Evolutionary conservation across 2,888 invertebrate species (phyloP), one percentile per base, ranked within the genome.

Genomic region (Oegoconia quadripuncta): DNA sequence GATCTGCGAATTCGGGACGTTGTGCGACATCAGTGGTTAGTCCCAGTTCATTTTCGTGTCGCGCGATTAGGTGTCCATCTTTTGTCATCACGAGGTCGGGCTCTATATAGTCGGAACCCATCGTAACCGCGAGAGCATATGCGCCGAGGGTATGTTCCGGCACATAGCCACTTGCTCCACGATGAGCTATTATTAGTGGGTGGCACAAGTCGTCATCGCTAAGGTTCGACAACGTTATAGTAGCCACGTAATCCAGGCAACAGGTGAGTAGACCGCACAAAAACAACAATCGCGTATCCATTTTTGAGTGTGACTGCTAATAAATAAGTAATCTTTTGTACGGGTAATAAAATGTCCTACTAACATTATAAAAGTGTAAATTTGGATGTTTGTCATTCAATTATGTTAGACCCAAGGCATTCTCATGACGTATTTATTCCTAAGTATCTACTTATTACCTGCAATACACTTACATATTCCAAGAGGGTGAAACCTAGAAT

Each of bases 81-180:
- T 65, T 72, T 1, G 84, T 83, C 65, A 80, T 81, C 2, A 86
- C 86, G 22, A 86, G 62, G 41, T 86, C 86, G 1, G 86, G 86
- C 44, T 87, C 86, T 0, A 86, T 64, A 46, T 79, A 86, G 54
- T 86, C 84, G 1, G 83, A 73, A 1, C 83, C 84, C 74, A 84
- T 72, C 0, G 78, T 74, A 33, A 83, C 66, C 2, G 86, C 77
- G 2, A 87, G 63, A 0, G 83, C 75, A 43, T 86, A 87, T 1
- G 86, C 68, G 3, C 75, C 84, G 12, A 83, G 67, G 0, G 86
- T 87, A 45, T 87, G 86, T 47, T 87, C 86, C 0, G 86, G 83
- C 1, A 77, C 75, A 44, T 86, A 86, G 1, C 84, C 86, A 25
- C 83, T 81, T 14, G 86, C 83, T 1, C 86, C 86, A 3, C 86